These are phyloP conservation scores for Naja naja DNA, from an alignment of 2,113 vertebrate genomes.

Conservation along the genomic window DNA sequence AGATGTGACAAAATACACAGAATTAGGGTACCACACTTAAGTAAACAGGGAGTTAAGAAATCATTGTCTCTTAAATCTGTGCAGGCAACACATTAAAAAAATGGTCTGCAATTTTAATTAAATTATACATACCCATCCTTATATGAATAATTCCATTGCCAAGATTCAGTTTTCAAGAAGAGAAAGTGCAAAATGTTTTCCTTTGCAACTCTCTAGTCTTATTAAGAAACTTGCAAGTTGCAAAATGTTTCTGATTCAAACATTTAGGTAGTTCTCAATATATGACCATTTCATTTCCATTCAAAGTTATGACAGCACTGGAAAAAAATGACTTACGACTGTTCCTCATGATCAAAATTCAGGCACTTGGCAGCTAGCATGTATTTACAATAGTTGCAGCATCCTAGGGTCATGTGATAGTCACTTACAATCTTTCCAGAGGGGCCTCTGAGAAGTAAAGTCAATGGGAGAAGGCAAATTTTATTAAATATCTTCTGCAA, in stretches of 20 bases:
- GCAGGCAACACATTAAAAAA: background rate
- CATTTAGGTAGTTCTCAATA: background rate
- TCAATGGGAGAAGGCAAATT: background rate
- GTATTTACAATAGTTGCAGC: background rate
- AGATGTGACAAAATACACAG: background rate
- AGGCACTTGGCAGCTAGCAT: background rate
- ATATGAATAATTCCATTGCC: background rate
- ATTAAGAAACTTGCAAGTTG: background rate
- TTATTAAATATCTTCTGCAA: background rate
- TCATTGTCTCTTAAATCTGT: background rate
- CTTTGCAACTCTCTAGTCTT: background rate
- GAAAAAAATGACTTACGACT: too few species aligned
- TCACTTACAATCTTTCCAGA: background rate
- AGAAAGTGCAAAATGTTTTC: background rate
- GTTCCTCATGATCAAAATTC: too few species aligned
- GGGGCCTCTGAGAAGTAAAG: background rate
- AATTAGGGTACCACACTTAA: background rate
- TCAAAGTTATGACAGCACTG: too few species aligned
- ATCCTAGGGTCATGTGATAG: background rate
- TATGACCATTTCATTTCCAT: too few species aligned
- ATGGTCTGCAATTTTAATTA: background rate
- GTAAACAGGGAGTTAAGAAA: background rate
- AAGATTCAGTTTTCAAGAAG: background rate
- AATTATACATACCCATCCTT: background rate
- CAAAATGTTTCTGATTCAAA: background rate